Percentiles rank a stretch among this genome's conserved stretches.
These are phyloP conservation scores for Agrochola circellaris DNA, from an alignment of 2,888 invertebrate species.

Conservation along the genomic window DNA sequence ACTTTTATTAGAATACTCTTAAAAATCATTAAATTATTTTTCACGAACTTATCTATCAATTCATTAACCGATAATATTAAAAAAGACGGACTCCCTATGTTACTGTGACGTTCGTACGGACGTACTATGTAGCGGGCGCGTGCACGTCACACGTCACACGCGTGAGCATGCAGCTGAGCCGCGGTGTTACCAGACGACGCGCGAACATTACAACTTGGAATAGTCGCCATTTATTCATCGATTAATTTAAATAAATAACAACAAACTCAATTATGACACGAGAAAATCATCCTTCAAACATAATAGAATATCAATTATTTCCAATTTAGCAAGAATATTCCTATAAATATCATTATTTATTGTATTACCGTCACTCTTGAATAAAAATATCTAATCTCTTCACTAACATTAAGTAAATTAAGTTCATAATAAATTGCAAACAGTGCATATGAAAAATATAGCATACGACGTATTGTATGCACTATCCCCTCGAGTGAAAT, in stretches of 20 bases:
- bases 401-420: slow-evolving; percentile 87
- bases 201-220: slow-evolving; percentile 73
- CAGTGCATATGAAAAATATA: slow-evolving; percentile 76
- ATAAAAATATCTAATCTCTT: slow-evolving; percentile 90
- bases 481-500: slow-evolving; percentile 65
- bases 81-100: slow-evolving; percentile 80
- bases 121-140: slow-evolving; percentile 54
- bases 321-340: slow-evolving; percentile 84
- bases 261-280: slow-evolving; percentile 89
- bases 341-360: slow-evolving; percentile 88
- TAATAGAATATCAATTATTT: slow-evolving; percentile 88
- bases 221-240: slow-evolving; percentile 82
- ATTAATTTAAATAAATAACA: slow-evolving; percentile 89
- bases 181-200: slow-evolving; percentile 54
- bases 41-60: slow-evolving; percentile 90
- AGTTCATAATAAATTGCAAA: slow-evolving; percentile 86
- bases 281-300: slow-evolving; percentile 86
- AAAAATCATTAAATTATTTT: slow-evolving; percentile 90
- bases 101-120: slow-evolving; percentile 79
- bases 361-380: slow-evolving; percentile 89
- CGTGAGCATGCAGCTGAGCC: slow-evolving; percentile 12
- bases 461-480: slow-evolving; percentile 66
- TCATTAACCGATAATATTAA: slow-evolving; percentile 88
- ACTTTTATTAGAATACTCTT: slow-evolving; percentile 91
- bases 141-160: slow-evolving; percentile 45